Evolutionary conservation across 2,888 invertebrate genomes (phyloP), one percentile per base, ranked within the genome.

Genomic region (Anthrax anthrax): DNA sequence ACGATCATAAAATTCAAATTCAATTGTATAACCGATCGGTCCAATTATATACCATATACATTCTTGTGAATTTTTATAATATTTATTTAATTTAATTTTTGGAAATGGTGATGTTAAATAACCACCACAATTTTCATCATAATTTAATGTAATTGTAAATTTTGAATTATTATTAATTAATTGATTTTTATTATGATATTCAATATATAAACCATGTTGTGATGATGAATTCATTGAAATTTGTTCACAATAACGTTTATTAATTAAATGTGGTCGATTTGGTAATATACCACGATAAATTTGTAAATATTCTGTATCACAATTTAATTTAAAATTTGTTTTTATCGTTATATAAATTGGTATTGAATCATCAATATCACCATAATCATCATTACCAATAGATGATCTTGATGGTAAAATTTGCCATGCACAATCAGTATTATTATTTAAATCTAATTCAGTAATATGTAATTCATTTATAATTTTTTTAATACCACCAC

Each of bases 361-460:
- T n/a, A n/a, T n/a, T 14, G 18, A 13, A 29, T 58, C 59, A 4
- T 55, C 60, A 1, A 41, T 46, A 19, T n/a, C n/a, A n/a, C n/a
- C n/a, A n/a, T n/a, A n/a, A n/a, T n/a, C n/a, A n/a, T n/a, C n/a
- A n/a, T n/a, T n/a, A n/a, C n/a, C n/a, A n/a, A n/a, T n/a, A n/a
- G n/a, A n/a, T n/a, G n/a, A n/a, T n/a, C n/a, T n/a, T n/a, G 56
- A 54, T 0, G 59, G 57, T 14, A 67, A 61, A 1, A 85, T 57
- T 18, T 71, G 58, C 89, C 90, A 91, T 1, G 74, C 74, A 63
- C 94, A 95, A 57, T 82, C 77, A n/a, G 81, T 56, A 0, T 71
- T 63, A 13, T 59, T 62, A 16, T 56, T 54, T 13, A 47, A 42
- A 0, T 37, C 43, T 1, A 27, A 27, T 27, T 27, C 8, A 8